Evolutionary conservation across 2,888 invertebrate species (phyloP), one percentile per base, ranked within the genome.

Genomic region (Drosophila prostipennis): DNA sequence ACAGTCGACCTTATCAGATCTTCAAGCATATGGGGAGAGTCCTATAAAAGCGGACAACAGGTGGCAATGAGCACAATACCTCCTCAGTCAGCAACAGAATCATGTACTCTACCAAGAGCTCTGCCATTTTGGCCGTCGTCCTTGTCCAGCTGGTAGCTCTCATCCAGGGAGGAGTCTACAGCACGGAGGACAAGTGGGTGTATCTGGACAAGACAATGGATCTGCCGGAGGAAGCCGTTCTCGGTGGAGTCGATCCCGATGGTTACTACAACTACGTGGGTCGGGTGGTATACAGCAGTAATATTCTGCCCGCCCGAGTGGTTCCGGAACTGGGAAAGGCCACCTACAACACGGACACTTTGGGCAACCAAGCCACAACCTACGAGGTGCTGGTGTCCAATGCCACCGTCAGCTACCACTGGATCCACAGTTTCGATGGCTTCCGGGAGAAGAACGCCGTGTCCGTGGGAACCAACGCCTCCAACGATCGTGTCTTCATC

Each of bases 231-330:
- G 58, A 59, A 7, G 74, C 61, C 0, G 77, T 80, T 2, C 6
- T 71, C 0, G 85, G 82, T 3, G 80, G 80, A 13, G 13, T 60
- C 11, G 79, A 80, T 54, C 11, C 77, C 0, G 16, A 54, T 0
- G 84, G 84, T 13, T 81, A 81, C 43, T 51, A 77, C 14, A 81
- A 29, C 59, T 80, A 45, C 32, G 85, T 80, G 19, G 80, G 79
- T 6, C 84, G 84, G 13, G 43, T 40, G n/a, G 1, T 2, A 6
- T 75, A 70, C 43, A 14, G 16, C 14, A 51, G 13, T 14, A 56
- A 45, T 1, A 5, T 72, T 4, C n/a, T 77, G 39, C 80, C 80
- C 1, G 80, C 81, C 0, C 79, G 80, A 3, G 56, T 80, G n/a
- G 48, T 76, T 2, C 69, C 79, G 2, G 80, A 80, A 19, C 42